A percentile compares a stretch with the other conserved stretches of the same genome.
These are phyloP conservation scores for Myiotriccus ornatus DNA, from an alignment of 2,797 vertebrate genomes.

Conservation along the genomic window DNA sequence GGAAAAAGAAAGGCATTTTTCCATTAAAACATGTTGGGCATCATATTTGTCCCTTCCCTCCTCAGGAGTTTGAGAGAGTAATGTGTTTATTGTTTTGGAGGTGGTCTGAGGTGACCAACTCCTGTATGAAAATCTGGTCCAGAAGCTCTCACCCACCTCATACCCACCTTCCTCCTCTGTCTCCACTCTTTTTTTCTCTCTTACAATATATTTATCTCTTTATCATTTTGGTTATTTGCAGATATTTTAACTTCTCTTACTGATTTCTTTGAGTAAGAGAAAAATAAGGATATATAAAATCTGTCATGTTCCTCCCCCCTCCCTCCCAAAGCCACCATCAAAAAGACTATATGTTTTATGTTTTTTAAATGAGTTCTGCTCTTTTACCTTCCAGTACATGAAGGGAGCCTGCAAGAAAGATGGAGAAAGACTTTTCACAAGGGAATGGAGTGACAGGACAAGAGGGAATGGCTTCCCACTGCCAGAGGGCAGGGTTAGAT, in stretches of 20 bases:
- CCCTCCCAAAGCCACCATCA: not conserved
- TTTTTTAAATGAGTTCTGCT: not conserved
- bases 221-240: not conserved
- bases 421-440: not conserved
- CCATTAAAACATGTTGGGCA: not conserved
- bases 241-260: not conserved
- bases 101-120: rapidly evolving
- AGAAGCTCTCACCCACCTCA: not conserved
- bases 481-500: not conserved
- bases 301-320: rapidly evolving
- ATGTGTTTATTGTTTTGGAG: not conserved
- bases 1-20: not conserved
- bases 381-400: not conserved
- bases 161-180: not conserved
- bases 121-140: not conserved
- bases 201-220: not conserved
- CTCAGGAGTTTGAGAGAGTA: not conserved
- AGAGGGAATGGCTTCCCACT: not conserved
- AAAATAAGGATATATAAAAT: not conserved
- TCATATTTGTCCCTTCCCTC: not conserved
- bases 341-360: not conserved
- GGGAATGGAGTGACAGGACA: not conserved
- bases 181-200: not conserved
- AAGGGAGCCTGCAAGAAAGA: not conserved
- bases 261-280: not conserved